Evolutionary conservation across 2,113 vertebrate species (phyloP).

Genomic region (Ploceus nigricollis): DNA sequence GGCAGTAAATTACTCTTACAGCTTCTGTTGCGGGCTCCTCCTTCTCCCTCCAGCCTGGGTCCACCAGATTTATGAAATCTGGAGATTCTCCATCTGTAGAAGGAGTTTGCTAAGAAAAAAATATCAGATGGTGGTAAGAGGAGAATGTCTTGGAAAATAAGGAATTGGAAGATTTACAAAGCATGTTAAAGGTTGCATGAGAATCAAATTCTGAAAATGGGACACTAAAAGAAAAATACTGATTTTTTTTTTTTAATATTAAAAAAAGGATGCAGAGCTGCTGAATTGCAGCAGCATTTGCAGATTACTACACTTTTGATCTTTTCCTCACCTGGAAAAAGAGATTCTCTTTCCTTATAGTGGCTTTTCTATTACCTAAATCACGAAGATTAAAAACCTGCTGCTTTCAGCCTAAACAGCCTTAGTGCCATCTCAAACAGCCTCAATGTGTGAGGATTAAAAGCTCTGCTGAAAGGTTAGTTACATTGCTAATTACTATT

Average conservation of each 20-base stretch:
- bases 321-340: not conserved
- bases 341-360: not conserved
- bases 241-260: too few species aligned
- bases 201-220: not conserved
- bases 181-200: not conserved
- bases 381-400: not conserved
- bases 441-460: not conserved
- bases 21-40: not conserved
- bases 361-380: not conserved
- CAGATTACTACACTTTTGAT: not conserved
- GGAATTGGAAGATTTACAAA: not conserved
- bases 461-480: not conserved
- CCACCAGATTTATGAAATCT: not conserved
- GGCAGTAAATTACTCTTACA: not conserved
- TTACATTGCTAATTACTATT: not conserved
- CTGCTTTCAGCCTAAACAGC: not conserved
- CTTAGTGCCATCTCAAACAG: not conserved
- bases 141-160: not conserved
- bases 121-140: not conserved
- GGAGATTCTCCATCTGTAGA: not conserved
- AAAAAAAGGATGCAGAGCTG: not conserved
- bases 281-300: not conserved
- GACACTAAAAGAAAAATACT: not conserved
- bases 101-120: not conserved
- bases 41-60: not conserved